Evolutionary conservation across 1,140 invertebrate genomes (phyloP).

Genomic region (Apis dorsata): DNA sequence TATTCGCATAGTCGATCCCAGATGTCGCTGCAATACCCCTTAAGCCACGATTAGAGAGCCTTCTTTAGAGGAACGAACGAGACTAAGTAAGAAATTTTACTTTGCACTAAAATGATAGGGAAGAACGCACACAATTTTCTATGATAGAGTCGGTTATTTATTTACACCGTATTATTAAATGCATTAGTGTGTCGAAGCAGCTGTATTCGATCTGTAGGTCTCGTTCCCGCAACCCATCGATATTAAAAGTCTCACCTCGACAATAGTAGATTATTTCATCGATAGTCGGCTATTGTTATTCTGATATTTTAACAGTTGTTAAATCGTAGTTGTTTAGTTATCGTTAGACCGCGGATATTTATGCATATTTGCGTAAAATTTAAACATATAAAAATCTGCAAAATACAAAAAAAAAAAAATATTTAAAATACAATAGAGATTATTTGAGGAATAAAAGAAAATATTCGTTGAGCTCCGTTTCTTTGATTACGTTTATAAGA

Average conservation of each 20-base stretch:
- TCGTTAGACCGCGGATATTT: not conserved
- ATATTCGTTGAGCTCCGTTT: no score
- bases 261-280: constrained; percentile 21
- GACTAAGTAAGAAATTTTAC: constrained; percentile 42
- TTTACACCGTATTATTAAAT: constrained; percentile 44
- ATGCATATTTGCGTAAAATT: no score
- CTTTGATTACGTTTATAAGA: no score
- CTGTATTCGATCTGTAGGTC: not conserved
- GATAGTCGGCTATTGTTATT: constrained; percentile 28
- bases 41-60: constrained; percentile 4
- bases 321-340: constrained; percentile 7
- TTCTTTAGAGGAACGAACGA: constrained; percentile 34
- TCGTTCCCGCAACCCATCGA: not conserved
- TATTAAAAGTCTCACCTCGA: constrained; percentile 17
- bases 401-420: no score
- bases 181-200: constrained; percentile 3
- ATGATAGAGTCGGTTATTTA: constrained; percentile 55
- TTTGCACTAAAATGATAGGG: constrained; percentile 57
- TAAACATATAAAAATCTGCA: no score
- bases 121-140: constrained; percentile 68
- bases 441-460: no score
- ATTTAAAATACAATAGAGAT: no score
- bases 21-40: not conserved
- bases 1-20: constrained; percentile 22
- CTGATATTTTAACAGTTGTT: constrained; percentile 31